These are phyloP conservation scores for Eulemur rubriventer DNA, from an alignment of 2,797 vertebrate genomes.

Conservation along the genomic window DNA sequence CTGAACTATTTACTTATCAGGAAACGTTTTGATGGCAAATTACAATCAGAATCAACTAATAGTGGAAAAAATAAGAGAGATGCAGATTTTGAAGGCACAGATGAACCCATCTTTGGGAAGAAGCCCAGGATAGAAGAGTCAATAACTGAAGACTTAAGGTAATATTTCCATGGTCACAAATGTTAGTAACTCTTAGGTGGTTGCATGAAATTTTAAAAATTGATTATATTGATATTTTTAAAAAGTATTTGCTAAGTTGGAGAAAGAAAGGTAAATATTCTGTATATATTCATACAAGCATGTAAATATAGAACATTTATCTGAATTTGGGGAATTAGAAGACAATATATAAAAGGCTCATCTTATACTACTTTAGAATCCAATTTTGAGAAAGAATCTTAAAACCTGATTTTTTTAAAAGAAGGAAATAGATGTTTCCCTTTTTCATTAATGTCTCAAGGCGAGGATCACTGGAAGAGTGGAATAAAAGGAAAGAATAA, in stretches of 20 bases:
- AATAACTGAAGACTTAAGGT: conserved; percentile 91
- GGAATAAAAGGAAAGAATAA: not conserved
- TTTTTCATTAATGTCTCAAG: not conserved
- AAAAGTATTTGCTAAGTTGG: not conserved
- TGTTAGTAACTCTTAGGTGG: not conserved
- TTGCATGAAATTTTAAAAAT: not conserved
- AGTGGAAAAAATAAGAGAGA: conserved; percentile 87
- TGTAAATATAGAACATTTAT: not conserved
- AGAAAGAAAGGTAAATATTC: not conserved
- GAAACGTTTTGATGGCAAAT: conserved; percentile 82
- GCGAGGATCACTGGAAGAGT: not conserved
- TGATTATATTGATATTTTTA: not conserved
- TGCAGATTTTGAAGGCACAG: conserved; percentile 85
- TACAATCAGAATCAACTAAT: conserved; percentile 75
- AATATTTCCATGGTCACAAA: conserved; percentile 66
- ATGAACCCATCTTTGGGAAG: conserved; percentile 90
- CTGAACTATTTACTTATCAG: conserved; percentile 76
- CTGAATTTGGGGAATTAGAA: not conserved
- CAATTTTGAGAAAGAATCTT: not conserved
- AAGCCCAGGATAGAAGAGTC: conserved; percentile 89
- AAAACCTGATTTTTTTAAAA: not conserved
- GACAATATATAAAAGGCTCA: not conserved
- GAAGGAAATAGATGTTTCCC: not conserved
- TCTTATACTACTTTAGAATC: conserved; percentile 13
- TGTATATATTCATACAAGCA: not conserved